Evolutionary conservation across 1,140 invertebrate species (phyloP), one percentile per base, ranked within the genome.

Genomic region (Physella acuta): DNA sequence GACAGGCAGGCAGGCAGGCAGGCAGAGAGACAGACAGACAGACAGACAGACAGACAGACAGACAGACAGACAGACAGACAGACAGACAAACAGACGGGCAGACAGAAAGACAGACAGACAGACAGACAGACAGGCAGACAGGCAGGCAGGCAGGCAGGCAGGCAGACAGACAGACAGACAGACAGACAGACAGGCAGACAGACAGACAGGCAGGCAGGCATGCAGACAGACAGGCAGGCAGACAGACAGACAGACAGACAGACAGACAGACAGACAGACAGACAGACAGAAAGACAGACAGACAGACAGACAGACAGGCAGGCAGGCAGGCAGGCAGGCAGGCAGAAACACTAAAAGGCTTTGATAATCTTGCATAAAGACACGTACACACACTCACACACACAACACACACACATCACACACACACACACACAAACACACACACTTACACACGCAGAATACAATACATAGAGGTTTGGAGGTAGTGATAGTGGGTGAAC

Each of bases 251-350:
- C 61, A 63, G 24, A 44, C 14, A 44, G 39, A 63, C 33, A 36
- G 34, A 63, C 33, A 63, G 39, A 63, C 17, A 39, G 39, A 63
- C 11, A 63, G 17, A 24, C 17, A 63, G 4, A 37, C 3, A 39
- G 61, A 37, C 4, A 63, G 26, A 24, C 11, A 4, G 4, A n/a
- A n/a, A 14, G n/a, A 63, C 61, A 39, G 2, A 39, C 61, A 63
- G 39, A 63, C 61, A 37, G 30, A 30, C 17, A 20, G 30, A 55
- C 16, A 55, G 52, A 55, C 16, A n/a, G 52, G 8, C 11, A 55
- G 52, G 24, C 11, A 55, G 52, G 24, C 11, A n/a, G 52, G 24
- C 11, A 55, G 52, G n/a, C n/a, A n/a, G n/a, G n/a, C n/a, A n/a
- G n/a, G n/a, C n/a, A n/a, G n/a, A n/a, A 14, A 14, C 44, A 49